These are phyloP conservation scores for Lasioglossum leucozonium DNA, from an alignment of 2,888 invertebrate genomes.

Conservation along the genomic window DNA sequence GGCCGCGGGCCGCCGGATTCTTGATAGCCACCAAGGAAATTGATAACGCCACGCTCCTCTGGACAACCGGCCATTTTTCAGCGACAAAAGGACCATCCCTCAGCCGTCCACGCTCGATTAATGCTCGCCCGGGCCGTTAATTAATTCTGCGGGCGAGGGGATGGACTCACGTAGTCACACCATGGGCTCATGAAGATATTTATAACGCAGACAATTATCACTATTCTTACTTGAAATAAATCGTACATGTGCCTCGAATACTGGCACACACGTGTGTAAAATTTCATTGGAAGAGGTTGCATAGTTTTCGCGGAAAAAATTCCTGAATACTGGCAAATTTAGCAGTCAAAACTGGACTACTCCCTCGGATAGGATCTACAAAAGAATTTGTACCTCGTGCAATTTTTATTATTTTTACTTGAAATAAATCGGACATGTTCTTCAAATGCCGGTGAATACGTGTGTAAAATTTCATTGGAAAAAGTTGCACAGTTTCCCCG, in stretches of 20 bases:
- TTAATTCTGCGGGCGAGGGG: background rate
- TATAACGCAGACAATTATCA: background rate
- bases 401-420: no score
- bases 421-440: no score
- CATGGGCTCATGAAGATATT: background rate
- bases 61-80: slow-evolving; percentile 28
- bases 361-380: no score
- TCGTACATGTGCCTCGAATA: background rate
- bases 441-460: no score
- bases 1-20: slow-evolving; percentile 25
- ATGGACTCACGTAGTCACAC: background rate
- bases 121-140: background rate
- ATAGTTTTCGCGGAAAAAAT: background rate
- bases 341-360: no score
- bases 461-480: no score
- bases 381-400: no score
- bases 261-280: background rate
- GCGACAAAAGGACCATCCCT: background rate
- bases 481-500: no score
- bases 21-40: slow-evolving; percentile 42
- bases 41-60: slow-evolving; percentile 35
- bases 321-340: background rate
- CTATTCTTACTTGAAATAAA: background rate
- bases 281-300: background rate
- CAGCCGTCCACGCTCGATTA: background rate